These are phyloP conservation scores for Octopus sinensis DNA, from an alignment of 1,140 invertebrate species.

Conservation along the genomic window DNA sequence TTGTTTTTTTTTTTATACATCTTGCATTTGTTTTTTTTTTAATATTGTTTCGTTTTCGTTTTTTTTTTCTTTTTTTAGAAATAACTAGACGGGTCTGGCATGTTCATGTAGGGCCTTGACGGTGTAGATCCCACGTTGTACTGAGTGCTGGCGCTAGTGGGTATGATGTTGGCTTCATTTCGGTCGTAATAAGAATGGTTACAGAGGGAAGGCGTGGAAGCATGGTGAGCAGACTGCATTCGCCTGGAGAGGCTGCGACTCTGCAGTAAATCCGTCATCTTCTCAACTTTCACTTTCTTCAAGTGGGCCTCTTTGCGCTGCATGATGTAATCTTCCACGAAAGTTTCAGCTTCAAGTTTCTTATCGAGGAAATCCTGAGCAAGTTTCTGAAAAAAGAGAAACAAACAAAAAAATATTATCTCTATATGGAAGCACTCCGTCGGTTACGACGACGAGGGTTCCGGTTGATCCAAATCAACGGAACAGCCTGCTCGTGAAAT, in stretches of 20 bases:
- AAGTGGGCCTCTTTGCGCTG: conserved; percentile 75
- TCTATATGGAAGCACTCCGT: no score
- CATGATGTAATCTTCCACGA: conserved; percentile 73
- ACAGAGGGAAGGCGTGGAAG: neutral
- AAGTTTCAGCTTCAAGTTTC: conserved; percentile 72
- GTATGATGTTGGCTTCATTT: neutral
- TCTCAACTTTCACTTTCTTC: conserved; percentile 79
- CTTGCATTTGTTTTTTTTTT: no score
- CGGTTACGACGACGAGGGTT: no score
- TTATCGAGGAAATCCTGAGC: conserved; percentile 74
- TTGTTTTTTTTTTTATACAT: no score
- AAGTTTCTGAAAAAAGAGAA: conserved; percentile 49
- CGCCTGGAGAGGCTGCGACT: conserved; percentile 11
- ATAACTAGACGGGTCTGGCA: neutral
- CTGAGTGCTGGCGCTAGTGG: neutral
- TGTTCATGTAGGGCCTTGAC: neutral
- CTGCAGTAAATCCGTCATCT: conserved; percentile 75
- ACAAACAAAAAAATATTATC: conserved; percentile 11
- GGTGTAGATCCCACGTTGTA: no score
- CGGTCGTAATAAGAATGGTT: neutral
- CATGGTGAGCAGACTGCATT: no score
- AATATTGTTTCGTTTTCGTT: no score
- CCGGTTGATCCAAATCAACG: no score
- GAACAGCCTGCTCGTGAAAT: no score
- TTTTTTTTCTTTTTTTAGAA: no score